These are phyloP conservation scores for Coreius guichenoti DNA, from an alignment of 2,797 vertebrate species.

Conservation along the genomic window DNA sequence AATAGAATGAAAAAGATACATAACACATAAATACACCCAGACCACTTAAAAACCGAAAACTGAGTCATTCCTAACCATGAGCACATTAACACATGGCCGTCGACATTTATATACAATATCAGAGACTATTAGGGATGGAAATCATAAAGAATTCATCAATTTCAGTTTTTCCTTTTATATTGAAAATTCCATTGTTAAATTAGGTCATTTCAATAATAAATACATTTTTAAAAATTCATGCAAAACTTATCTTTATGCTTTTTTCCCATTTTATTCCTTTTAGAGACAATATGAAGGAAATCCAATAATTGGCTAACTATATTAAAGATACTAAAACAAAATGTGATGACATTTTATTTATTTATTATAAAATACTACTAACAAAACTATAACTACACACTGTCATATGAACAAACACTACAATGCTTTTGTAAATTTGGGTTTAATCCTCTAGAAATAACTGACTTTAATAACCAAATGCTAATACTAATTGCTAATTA, in stretches of 20 bases:
- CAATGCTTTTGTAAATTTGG: background rate
- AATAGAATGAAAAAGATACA: background rate
- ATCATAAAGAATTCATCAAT: background rate
- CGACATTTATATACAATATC: background rate
- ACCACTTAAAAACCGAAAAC: no score
- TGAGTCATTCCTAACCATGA: background rate
- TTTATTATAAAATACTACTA: background rate
- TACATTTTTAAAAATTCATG: background rate
- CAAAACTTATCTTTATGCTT: background rate
- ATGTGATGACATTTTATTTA: background rate
- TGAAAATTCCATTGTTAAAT: background rate
- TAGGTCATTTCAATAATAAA: background rate
- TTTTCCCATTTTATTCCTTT: background rate
- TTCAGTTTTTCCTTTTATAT: background rate
- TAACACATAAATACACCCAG: background rate
- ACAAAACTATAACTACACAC: background rate
- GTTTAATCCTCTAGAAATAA: background rate
- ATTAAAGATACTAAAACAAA: constrained; percentile 11
- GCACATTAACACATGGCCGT: background rate
- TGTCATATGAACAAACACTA: background rate
- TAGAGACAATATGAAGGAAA: background rate
- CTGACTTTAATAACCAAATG: background rate
- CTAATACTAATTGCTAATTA: background rate
- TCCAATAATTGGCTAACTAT: background rate
- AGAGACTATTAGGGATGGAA: background rate